Base-by-base conservation (phyloP, 2,113 vertebrate genomes). In the Brachyhypopomus occidentalis region DNA sequence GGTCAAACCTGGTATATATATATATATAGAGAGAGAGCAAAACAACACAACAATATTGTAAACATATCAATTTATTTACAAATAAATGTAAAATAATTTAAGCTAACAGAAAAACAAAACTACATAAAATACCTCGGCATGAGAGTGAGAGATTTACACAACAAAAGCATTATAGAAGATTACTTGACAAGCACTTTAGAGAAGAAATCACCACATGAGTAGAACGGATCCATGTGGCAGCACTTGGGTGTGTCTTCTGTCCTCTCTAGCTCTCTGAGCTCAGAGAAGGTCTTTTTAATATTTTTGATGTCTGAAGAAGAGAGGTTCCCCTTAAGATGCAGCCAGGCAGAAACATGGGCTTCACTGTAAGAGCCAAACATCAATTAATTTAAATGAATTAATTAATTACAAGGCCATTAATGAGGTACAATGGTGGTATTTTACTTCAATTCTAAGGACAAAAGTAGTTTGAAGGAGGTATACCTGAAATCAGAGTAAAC, bases 401-500 rank as follows among this genome's bases (percentile, higher is more conserved):
- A 30, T 30, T 2, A 30, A 30, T 30, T 30, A 30, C 2, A 30
- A 3, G 30, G 30, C 3, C 3, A 30, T 41, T 14, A 72, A 19
- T 17, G 34, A 71, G n/a, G 2, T 27, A 22, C 38, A 73, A 30
- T 22, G 17, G 4, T 5, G 7, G 2, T 23, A 55, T 59, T 81
- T 73, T 20, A 69, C 6, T 23, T 9, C 41, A 59, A 69, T 56
- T 41, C 14, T 45, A n/a, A 30, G 22, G 20, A 1, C 1, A 5
- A 56, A n/a, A 23, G 55, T 55, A 30, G 27, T 0, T 23, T 9
- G 4, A 72, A 48, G 12, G 6, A 84, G 30, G 2, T 52, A 92
- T 89, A 99, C 97, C 95, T 94, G 86, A 98, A 91, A 85, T 98
- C 96, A 0, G 97, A 95, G 76, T 94, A 95, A 0, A 5, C 77